phyloP scores from a whole-genome alignment of 2,113 vertebrate genomes.

The Phrynocephalus versicolor region DNA sequence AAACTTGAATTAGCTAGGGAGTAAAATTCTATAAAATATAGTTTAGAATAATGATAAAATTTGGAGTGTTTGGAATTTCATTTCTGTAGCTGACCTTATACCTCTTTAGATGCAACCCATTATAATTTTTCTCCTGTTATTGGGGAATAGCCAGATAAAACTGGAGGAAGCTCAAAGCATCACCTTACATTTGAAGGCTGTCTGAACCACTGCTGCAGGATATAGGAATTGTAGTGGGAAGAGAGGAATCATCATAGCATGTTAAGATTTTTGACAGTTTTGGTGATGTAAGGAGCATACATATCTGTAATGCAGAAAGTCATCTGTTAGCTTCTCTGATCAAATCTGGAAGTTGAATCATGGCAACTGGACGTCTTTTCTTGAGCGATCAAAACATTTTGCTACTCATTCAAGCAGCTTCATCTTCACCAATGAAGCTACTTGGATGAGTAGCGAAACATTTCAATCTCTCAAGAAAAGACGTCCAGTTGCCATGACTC shows the following conservation, averaged over 20 bases:
- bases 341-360: neutral
- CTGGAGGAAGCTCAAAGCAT: too few relatives aligned
- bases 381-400: too few relatives aligned
- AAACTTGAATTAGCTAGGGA: neutral
- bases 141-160: too few relatives aligned
- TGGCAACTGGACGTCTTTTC: too few relatives aligned
- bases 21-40: neutral
- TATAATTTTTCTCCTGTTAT: too few relatives aligned
- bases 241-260: neutral
- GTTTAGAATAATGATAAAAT: neutral
- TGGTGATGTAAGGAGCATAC: neutral
- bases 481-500: too few relatives aligned
- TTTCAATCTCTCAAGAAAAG: too few relatives aligned
- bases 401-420: too few relatives aligned
- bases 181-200: neutral
- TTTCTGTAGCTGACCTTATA: neutral
- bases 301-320: neutral
- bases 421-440: too few relatives aligned
- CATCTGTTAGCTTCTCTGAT: neutral
- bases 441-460: too few relatives aligned
- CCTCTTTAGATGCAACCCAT: too few relatives aligned
- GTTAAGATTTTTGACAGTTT: neutral
- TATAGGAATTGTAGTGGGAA: neutral
- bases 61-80: neutral
- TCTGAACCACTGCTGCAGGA: neutral